phyloP scores from a whole-genome alignment of 2,888 invertebrate species.

The Mimumesa dahlbomi region DNA sequence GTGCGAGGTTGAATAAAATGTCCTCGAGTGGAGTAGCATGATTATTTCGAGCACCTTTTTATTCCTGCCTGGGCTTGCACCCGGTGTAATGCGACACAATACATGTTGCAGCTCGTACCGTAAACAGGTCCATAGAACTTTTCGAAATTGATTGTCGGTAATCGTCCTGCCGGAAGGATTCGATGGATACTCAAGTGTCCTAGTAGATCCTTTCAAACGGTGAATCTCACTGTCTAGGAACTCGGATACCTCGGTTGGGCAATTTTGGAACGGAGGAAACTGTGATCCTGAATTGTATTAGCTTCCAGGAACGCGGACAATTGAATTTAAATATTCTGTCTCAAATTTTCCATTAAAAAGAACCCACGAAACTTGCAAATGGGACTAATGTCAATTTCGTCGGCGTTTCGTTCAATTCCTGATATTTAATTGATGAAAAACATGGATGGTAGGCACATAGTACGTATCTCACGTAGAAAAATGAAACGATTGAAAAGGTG shows the following conservation, averaged over 20 bases:
- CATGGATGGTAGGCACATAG: too few species aligned
- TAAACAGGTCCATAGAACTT: conserved; percentile 12
- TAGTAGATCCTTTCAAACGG: background rate
- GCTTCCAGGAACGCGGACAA: too few species aligned
- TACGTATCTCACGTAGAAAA: too few species aligned
- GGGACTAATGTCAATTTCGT: too few species aligned
- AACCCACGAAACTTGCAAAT: too few species aligned
- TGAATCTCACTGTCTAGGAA: background rate
- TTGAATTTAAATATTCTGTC: too few species aligned
- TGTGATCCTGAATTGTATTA: too few species aligned
- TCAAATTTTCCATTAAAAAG: too few species aligned
- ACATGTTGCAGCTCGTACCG: conserved; percentile 41
- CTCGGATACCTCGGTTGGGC: background rate
- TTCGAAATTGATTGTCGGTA: conserved; percentile 18
- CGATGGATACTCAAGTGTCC: too few species aligned
- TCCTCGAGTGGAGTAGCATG: conserved; percentile 10
- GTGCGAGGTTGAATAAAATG: background rate
- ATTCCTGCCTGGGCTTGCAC: conserved; percentile 37
- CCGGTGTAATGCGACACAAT: conserved; percentile 24
- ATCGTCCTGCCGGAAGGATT: conserved; percentile 22
- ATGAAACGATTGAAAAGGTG: too few species aligned
- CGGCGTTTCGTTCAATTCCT: too few species aligned
- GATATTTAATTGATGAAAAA: too few species aligned
- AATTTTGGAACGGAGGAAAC: background rate
- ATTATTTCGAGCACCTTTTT: conserved; percentile 13